Evolutionary conservation across 2,113 vertebrate genomes (phyloP), one percentile per base, ranked within the genome.

Genomic region (Callaeas wilsoni): DNA sequence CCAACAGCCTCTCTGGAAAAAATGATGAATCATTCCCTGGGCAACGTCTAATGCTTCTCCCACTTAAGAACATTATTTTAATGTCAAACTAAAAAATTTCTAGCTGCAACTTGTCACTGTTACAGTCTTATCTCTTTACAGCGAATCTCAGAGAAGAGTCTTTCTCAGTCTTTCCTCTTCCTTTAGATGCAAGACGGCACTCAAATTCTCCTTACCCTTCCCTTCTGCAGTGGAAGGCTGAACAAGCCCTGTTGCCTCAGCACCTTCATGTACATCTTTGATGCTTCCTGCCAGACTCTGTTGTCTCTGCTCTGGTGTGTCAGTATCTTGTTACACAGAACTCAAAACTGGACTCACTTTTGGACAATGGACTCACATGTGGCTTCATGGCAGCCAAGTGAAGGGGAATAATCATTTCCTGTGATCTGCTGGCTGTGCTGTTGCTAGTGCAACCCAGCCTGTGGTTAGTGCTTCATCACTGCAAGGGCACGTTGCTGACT

Each of bases 401-500:
- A 91, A 82, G 41, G 15, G 69, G 53, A 79, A 20, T 49, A 87
- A 95, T 55, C 2, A 68, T 49, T 68, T 90, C 62, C 65, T 62
- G 60, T 71, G 52, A 95, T 94, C 74, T 95, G 62, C 64, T 89
- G 80, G 73, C 50, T 91, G 8, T 50, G 80, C 22, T 90, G 57
- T 69, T 73, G 57, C 35, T 67, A 84, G 60, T 23, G 80, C 79
- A 90, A 80, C 39, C 25, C 59, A 74, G 79, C 6, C 77, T 90
- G 88, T 78, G 92, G 89, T 94, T 93, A 80, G 59, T 52, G 79
- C 90, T 84, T 86, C 94, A 75, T 86, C 94, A 78, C 60, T 7
- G 3, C 52, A 53, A 90, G 73, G 59, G 76, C 73, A 90, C 0
- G 3, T 12, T 78, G 92, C 83, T 96, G 95, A 95, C 76, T 93